Evolutionary conservation across 23 tunicate species (phyloP), one percentile per base, ranked within the genome.

Genomic region (Clavelina lepadiformis): DNA sequence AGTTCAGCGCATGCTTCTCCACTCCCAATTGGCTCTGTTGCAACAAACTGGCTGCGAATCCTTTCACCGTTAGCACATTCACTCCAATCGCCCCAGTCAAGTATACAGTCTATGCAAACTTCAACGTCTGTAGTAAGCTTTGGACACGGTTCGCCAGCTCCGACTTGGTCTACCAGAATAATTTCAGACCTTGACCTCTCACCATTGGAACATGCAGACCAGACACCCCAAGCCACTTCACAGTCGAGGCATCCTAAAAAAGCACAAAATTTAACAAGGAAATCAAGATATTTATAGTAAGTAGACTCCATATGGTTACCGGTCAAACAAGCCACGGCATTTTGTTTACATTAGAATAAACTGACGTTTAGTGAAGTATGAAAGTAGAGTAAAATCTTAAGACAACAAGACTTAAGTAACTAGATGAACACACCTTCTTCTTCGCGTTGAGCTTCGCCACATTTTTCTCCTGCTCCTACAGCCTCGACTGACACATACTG

Each of bases 381-480:
- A n/a, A n/a, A n/a, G n/a, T n/a, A n/a, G n/a, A n/a, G n/a, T n/a
- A n/a, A n/a, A n/a, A n/a, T n/a, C n/a, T n/a, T n/a, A n/a, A n/a
- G n/a, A n/a, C n/a, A n/a, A n/a, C n/a, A n/a, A n/a, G n/a, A n/a
- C n/a, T n/a, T n/a, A n/a, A n/a, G n/a, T n/a, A n/a, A n/a, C n/a
- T n/a, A n/a, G n/a, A n/a, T n/a, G n/a, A 13, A 68, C 60, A 37
- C 28, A 81, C 88, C 75, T 50, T 86, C 86, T 22, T 28, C 33
- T 33, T 88, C 97, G 1, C 34, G 1, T 25, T 66, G 24, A 2
- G 50, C 73, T 49, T 41, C 56, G 13, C 81, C 66, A 46, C 96
- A 87, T 1, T 60, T 68, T 20, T 63, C 35, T 64, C 97, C 97
- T 6, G 83, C 89, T 45, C 97, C 97, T 25, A 53, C 59, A 6